A percentile compares a stretch with the other conserved stretches of the same genome.
Evolutionary conservation across 1,140 invertebrate genomes (phyloP).

Genomic region (Calosoma granatense): DNA sequence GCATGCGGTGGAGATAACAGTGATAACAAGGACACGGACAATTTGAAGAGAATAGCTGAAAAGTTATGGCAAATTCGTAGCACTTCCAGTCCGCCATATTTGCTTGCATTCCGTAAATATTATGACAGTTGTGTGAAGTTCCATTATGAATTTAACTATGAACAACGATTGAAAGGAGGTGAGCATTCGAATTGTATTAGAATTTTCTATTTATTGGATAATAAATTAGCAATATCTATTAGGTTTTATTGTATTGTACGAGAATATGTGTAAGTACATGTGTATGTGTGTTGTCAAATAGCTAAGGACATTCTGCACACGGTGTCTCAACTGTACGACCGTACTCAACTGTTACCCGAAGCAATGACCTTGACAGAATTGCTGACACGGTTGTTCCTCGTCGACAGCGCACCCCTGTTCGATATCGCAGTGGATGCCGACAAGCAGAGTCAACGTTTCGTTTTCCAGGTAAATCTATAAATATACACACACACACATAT

Average conservation of each 20-base stretch:
- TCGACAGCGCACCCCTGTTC: constrained; percentile 15
- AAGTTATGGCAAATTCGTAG: not conserved
- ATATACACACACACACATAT: constrained; percentile 2
- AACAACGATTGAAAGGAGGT: not conserved
- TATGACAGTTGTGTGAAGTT: not conserved
- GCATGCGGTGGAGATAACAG: not conserved
- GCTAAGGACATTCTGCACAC: not conserved
- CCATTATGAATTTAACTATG: not conserved
- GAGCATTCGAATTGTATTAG: too few species aligned
- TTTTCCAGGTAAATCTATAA: constrained; percentile 14
- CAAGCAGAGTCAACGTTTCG: constrained; percentile 12
- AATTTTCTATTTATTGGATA: too few species aligned
- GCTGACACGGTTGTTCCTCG: not conserved
- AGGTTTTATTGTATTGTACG: too few species aligned
- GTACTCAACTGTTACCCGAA: not conserved
- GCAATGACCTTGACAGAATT: not conserved
- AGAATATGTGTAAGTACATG: too few species aligned
- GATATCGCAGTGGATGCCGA: constrained; percentile 17
- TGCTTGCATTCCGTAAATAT: not conserved
- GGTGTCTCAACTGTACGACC: not conserved
- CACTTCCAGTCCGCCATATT: not conserved
- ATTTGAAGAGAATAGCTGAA: not conserved
- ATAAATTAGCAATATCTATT: too few species aligned
- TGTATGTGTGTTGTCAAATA: too few species aligned
- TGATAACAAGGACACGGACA: not conserved